These are phyloP conservation scores for Myotis brandtii DNA, from an alignment of 2,113 vertebrate species.

Conservation along the genomic window DNA sequence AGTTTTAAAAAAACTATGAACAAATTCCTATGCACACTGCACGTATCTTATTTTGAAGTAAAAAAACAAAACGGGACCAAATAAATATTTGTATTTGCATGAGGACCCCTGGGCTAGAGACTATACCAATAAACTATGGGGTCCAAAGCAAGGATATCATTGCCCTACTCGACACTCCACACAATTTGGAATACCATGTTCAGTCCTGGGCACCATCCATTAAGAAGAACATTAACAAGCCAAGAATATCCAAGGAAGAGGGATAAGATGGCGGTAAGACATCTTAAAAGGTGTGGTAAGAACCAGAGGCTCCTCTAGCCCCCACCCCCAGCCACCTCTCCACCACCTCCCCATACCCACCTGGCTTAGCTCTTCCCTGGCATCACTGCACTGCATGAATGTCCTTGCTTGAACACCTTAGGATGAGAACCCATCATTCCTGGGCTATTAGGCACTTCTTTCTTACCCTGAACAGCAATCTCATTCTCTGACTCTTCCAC, in stretches of 20 bases:
- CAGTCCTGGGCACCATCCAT: background rate
- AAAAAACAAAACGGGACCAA: no score
- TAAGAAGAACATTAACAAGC: background rate
- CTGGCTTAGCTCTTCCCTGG: background rate
- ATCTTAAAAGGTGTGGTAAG: background rate
- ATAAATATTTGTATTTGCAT: no score
- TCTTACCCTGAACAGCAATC: background rate
- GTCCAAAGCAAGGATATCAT: background rate
- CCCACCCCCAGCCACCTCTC: accelerated
- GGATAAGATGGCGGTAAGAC: background rate
- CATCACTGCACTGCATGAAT: no score
- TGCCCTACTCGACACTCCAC: background rate
- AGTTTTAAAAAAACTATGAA: no score
- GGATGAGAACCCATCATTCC: background rate
- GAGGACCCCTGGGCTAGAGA: background rate
- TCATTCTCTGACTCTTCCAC: background rate
- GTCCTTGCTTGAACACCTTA: background rate
- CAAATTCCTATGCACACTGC: no score
- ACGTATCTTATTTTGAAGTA: no score
- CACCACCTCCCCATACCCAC: background rate
- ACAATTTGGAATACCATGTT: background rate
- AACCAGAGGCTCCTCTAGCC: background rate
- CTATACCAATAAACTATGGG: background rate
- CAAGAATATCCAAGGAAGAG: background rate
- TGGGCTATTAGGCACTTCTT: background rate